Evolutionary conservation across 2,113 vertebrate species (phyloP).

Genomic region (Alligator mississippiensis): DNA sequence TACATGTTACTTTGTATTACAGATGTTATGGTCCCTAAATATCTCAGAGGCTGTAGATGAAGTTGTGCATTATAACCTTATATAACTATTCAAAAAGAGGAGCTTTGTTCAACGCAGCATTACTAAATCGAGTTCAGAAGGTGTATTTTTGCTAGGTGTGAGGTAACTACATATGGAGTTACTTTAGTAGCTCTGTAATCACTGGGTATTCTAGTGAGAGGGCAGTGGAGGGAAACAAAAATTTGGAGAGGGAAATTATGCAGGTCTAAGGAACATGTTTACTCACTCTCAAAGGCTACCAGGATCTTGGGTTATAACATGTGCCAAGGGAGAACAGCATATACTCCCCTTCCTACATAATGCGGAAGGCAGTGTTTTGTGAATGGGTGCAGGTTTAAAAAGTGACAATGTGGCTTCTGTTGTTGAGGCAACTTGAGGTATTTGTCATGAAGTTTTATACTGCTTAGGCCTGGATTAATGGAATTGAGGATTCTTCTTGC

Average conservation of each 20-base stretch:
- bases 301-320: no score
- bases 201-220: background rate
- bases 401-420: background rate
- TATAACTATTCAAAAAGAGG: background rate
- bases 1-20: background rate
- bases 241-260: background rate
- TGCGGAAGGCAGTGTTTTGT: background rate
- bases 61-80: background rate
- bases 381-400: no score
- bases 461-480: no score
- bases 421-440: background rate
- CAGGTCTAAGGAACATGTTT: background rate
- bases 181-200: background rate
- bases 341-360: background rate
- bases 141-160: background rate
- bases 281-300: background rate
- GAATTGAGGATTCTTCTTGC: background rate
- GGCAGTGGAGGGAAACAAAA: background rate
- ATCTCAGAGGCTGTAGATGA: background rate
- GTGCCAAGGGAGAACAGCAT: background rate
- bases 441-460: background rate
- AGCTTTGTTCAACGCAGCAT: background rate
- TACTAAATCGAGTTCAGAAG: background rate
- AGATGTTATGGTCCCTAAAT: background rate
- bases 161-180: background rate